phyloP scores from a whole-genome alignment of 2,888 invertebrate genomes.

The Syrista parreyssii region DNA sequence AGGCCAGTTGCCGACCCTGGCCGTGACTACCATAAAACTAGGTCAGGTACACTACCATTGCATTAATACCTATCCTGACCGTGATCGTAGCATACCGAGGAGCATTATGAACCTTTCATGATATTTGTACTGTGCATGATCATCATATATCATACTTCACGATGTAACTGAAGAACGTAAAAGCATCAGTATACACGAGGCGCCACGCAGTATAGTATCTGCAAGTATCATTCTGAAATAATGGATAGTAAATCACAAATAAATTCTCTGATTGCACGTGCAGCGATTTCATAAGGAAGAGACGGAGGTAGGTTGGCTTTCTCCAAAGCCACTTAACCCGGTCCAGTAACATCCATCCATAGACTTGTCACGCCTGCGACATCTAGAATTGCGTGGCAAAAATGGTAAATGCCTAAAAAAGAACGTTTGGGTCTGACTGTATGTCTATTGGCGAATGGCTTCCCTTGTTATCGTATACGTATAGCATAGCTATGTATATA shows the following conservation, averaged over 20 bases:
- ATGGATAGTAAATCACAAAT: neutral
- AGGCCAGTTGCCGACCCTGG: constrained; percentile 49
- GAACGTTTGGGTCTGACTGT: too few relatives aligned
- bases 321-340: constrained; percentile 64
- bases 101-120: neutral
- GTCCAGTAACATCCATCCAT: constrained; percentile 63
- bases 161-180: neutral
- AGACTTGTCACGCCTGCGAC: constrained; percentile 49
- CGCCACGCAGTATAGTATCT: neutral
- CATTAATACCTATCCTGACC: neutral
- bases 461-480: too few relatives aligned
- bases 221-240: neutral
- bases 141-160: neutral
- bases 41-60: constrained; percentile 39
- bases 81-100: neutral
- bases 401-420: neutral
- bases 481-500: too few relatives aligned
- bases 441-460: too few relatives aligned
- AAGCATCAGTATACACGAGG: neutral
- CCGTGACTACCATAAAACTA: constrained; percentile 52
- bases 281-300: constrained; percentile 47
- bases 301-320: constrained; percentile 54
- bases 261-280: neutral
- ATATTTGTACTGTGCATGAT: neutral
- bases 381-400: constrained; percentile 30